phyloP scores from a whole-genome alignment of 1,140 invertebrate genomes.

The Ceratina japonica region DNA sequence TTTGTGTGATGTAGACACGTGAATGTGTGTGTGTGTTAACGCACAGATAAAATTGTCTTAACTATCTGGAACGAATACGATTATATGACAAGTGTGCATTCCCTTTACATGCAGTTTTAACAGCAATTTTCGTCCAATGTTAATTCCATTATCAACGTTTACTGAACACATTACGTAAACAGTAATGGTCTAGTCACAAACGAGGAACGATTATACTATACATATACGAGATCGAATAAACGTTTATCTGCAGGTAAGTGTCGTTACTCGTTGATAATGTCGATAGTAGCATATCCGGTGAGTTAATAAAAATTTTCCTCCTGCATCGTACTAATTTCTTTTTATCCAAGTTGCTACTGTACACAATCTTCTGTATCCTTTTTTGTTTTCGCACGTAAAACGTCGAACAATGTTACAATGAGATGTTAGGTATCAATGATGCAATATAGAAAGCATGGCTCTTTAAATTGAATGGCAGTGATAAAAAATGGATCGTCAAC shows the following conservation, averaged over 20 bases:
- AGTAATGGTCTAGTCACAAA: constrained; percentile 10
- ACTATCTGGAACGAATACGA: constrained; percentile 3
- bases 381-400: not conserved
- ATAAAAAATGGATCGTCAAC: constrained; percentile 43
- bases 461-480: constrained; percentile 55
- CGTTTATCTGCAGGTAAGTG: no score
- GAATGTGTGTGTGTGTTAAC: not conserved
- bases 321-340: not conserved
- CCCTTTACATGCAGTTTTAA: constrained; percentile 10
- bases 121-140: constrained; percentile 17
- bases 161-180: constrained; percentile 32
- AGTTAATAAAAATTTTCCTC: constrained; percentile 1
- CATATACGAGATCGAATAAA: no score
- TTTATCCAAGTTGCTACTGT: constrained; percentile 3
- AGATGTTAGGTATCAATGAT: constrained; percentile 1
- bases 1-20: not conserved
- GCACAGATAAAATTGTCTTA: constrained; percentile 20
- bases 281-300: not conserved
- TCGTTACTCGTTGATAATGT: constrained; percentile 2
- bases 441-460: constrained; percentile 34
- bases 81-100: constrained; percentile 24
- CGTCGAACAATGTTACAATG: constrained; percentile 7
- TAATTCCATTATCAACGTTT: constrained; percentile 28
- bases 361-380: not conserved
- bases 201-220: constrained; percentile 11